These are phyloP conservation scores for Oryzaephilus surinamensis DNA, from an alignment of 1,140 invertebrate species.

Conservation along the genomic window DNA sequence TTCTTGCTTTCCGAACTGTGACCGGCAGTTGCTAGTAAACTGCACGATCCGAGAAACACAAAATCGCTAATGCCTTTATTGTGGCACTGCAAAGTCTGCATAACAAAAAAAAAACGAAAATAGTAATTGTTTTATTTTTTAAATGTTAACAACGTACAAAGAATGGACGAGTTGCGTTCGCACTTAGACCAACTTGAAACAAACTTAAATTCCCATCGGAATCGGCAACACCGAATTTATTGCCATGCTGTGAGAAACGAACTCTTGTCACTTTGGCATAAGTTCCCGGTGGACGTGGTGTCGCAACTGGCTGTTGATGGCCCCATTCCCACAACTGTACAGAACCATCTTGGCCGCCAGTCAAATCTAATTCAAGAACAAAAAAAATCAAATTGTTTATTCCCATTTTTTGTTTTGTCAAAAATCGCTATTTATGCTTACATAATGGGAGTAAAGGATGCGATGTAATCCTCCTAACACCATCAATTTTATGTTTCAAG, in stretches of 20 bases:
- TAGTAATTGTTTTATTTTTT: conserved; percentile 2
- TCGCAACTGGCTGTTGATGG: conserved; percentile 79
- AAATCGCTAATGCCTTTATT: conserved; percentile 96
- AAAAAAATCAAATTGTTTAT: conserved; percentile 4
- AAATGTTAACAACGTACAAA: conserved; percentile 64
- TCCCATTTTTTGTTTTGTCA: neutral
- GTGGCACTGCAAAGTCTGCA: conserved; percentile 89
- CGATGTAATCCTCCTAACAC: conserved; percentile 87
- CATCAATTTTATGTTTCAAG: conserved; percentile 80
- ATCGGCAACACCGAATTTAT: conserved; percentile 96
- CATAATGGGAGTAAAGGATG: conserved; percentile 91
- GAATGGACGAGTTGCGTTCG: conserved; percentile 77
- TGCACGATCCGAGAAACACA: conserved; percentile 94
- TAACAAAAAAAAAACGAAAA: conserved; percentile 3
- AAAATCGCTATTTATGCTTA: conserved; percentile 46
- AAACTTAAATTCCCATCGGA: conserved; percentile 82
- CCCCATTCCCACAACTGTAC: conserved; percentile 98
- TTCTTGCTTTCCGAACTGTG: conserved; percentile 95
- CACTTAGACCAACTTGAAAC: conserved; percentile 84
- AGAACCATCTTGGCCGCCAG: conserved; percentile 93
- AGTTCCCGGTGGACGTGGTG: conserved; percentile 77
- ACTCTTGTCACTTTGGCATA: conserved; percentile 92
- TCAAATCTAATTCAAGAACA: conserved; percentile 59
- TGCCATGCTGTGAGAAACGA: conserved; percentile 91
- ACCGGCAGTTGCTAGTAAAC: conserved; percentile 91